Evolutionary conservation across 2,888 invertebrate species (phyloP), one percentile per base, ranked within the genome.

Genomic region (Celastrina argiolus): DNA sequence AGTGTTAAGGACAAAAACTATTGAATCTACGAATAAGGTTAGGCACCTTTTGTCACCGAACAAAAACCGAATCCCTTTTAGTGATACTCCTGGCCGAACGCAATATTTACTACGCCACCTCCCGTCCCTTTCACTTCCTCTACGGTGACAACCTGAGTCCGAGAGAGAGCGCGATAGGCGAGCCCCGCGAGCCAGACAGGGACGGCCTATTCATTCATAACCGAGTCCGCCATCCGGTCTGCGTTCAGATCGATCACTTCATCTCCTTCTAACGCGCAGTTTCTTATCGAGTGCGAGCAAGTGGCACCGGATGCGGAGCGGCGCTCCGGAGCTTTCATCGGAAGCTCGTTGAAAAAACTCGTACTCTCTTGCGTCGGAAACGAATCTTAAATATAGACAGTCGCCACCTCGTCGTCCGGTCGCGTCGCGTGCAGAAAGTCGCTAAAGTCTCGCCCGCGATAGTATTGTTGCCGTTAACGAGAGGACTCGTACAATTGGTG

Each of bases 91-190:
- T 80, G 81, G 83, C 79, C 74, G 79, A 84, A 78, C 85, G 84
- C 91, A 87, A 90, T 91, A 88, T 91, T 90, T 90, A 91, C 91
- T 91, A 91, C 90, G 84, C 81, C 80, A 83, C 83, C 80, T 83
- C 87, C 84, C 81, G 90, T 88, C 91, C 90, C 91, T 90, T 89
- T 91, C 91, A 89, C 91, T 91, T 90, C 91, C 91, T 90, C 84
- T 83, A 84, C 82, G 82, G 80, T 85, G 88, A 87, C 90, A 89
- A 89, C 90, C 85, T 87, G 88, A 75, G 83, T 72, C 71, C 74
- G 83, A 87, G 78, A 76, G 88, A 84, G 87, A 87, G 77, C 71
- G 68, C 73, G 74, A 73, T 77, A 80, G 76, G 77, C 74, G 73
- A 77, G 76, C 73, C 73, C 36, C 71, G 71, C 72, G 69, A 68